phyloP scores from a whole-genome alignment of 2,888 invertebrate species.

The Lithodes maja region DNA sequence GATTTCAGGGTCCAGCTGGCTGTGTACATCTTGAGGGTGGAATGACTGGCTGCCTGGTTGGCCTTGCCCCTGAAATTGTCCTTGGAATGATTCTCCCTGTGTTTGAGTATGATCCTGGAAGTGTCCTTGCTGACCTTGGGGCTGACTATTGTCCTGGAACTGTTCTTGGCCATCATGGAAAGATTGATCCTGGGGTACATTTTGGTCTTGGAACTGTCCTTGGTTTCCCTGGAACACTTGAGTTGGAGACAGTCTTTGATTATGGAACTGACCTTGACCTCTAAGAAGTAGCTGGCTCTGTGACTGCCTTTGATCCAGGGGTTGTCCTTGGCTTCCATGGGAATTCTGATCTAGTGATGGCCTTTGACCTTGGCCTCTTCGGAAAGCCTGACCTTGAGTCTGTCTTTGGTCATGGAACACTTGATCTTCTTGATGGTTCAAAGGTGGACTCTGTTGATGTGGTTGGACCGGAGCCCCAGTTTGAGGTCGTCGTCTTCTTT shows the following conservation, averaged over 20 bases:
- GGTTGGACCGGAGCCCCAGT: background rate
- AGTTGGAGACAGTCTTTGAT: background rate
- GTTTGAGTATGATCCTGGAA: background rate
- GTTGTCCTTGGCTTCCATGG: background rate
- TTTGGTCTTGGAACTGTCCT: slow-evolving; percentile 4
- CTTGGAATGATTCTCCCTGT: background rate
- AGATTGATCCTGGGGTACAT: background rate
- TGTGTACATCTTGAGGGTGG: background rate
- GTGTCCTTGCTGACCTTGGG: background rate
- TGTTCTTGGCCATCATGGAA: background rate
- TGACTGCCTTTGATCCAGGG: background rate
- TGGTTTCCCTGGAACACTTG: background rate
- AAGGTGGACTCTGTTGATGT: background rate
- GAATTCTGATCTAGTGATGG: background rate
- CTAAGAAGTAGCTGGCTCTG: background rate
- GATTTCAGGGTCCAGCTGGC: background rate
- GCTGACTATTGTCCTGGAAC: background rate
- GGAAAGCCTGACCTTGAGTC: background rate
- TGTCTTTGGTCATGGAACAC: background rate
- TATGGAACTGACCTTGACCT: slow-evolving; percentile 12
- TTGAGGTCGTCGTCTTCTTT: background rate
- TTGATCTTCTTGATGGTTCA: slow-evolving; percentile 6
- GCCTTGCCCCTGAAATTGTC: background rate
- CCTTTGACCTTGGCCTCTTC: background rate
- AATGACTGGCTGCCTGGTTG: background rate